Percentiles rank a stretch among this genome's conserved stretches.
Evolutionary conservation across 2,888 invertebrate genomes (phyloP).

Genomic region (Chromoteleia sp.): DNA sequence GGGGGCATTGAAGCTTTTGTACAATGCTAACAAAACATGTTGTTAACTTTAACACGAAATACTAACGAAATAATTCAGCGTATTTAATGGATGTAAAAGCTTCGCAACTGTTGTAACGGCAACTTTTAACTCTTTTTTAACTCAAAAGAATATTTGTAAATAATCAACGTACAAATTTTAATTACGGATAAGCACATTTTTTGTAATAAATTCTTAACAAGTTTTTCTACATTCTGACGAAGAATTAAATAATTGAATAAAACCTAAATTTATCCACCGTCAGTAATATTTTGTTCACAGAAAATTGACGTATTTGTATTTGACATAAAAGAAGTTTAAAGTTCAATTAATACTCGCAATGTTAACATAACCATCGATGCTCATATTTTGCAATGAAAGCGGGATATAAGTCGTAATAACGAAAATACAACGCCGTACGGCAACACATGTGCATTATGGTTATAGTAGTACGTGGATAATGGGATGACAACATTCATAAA

Average conservation of each 20-base stretch:
- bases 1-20: constrained; percentile 38
- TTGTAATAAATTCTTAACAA: too few species aligned
- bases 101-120: neutral
- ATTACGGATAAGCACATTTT: neutral
- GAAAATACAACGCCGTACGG: constrained; percentile 16
- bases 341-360: constrained; percentile 11
- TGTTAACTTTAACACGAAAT: constrained; percentile 35
- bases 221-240: too few species aligned
- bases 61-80: constrained; percentile 19
- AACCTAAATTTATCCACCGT: too few species aligned
- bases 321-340: neutral
- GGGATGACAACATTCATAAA: constrained; percentile 34
- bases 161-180: neutral
- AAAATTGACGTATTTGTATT: too few species aligned
- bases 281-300: too few species aligned
- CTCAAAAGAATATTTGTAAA: neutral
- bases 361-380: constrained; percentile 38
- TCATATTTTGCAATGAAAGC: constrained; percentile 34
- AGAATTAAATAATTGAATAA: too few species aligned
- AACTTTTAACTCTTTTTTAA: neutral
- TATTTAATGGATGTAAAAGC: neutral
- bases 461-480: constrained; percentile 38
- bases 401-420: constrained; percentile 34
- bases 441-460: constrained; percentile 50
- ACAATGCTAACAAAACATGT: constrained; percentile 28